A percentile compares a stretch with the other conserved stretches of the same genome.
phyloP scores from a whole-genome alignment of 2,797 vertebrate species.

The Clarias pachynema region DNA sequence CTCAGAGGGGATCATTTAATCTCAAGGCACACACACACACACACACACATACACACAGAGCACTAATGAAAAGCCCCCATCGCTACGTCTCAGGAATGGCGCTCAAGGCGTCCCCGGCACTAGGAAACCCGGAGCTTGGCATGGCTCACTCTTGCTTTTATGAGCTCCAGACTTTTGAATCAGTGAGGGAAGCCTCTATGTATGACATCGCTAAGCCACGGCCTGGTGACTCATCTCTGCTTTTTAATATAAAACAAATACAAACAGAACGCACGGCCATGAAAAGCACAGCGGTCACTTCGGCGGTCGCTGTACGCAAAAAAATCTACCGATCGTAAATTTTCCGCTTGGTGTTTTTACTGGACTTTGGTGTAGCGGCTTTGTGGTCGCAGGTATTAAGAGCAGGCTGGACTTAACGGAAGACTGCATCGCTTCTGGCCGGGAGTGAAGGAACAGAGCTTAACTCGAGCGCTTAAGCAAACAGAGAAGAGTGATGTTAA shows the following conservation, averaged over 20 bases:
- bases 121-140: slow-evolving; percentile 20
- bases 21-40: slow-evolving; percentile 12
- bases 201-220: background rate
- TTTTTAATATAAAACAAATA: slow-evolving; percentile 47
- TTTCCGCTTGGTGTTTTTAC: slow-evolving; percentile 38
- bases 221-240: slow-evolving; percentile 17
- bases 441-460: slow-evolving; percentile 17
- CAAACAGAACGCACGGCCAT: slow-evolving; percentile 35
- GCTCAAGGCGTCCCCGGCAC: background rate
- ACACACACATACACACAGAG: slow-evolving; percentile 14
- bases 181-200: slow-evolving; percentile 8
- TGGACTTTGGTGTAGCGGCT: slow-evolving; percentile 34
- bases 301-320: slow-evolving; percentile 15
- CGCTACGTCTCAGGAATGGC: slow-evolving; percentile 27
- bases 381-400: slow-evolving; percentile 38
- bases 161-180: slow-evolving; percentile 14
- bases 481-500: slow-evolving; percentile 40
- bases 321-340: slow-evolving; percentile 25
- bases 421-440: background rate
- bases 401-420: slow-evolving; percentile 3
- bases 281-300: slow-evolving; percentile 36
- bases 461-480: slow-evolving; percentile 23
- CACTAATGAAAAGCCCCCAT: slow-evolving; percentile 47
- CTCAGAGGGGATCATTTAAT: slow-evolving; percentile 40
- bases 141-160: slow-evolving; percentile 9